Conservation (phyloP, 2,888 invertebrate species). For the Cerceris rybyensis region DNA sequence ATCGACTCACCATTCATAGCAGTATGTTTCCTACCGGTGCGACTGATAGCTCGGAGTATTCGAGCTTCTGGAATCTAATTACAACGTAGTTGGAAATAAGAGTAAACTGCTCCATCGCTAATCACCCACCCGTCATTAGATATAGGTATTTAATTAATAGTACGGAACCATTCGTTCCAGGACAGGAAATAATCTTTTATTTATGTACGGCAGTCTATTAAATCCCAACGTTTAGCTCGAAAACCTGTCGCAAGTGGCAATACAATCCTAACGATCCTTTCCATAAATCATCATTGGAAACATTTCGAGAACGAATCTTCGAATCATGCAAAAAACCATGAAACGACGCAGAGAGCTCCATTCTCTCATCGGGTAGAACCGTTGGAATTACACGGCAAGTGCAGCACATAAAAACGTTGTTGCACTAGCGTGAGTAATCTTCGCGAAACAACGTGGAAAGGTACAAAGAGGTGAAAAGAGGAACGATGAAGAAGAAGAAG, state of each 20-base stretch:
- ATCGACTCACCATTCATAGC: too few species aligned
- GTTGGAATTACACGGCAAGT: conserved; percentile 52
- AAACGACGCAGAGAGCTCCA: background rate
- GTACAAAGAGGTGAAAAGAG: conserved; percentile 50
- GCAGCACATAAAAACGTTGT: conserved; percentile 54
- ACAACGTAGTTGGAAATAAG: background rate
- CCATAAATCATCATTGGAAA: conserved; percentile 42
- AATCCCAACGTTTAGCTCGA: conserved; percentile 3
- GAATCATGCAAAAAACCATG: conserved; percentile 27
- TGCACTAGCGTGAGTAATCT: conserved; percentile 58
- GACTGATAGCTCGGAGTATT: too few species aligned
- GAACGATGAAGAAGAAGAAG: conserved; percentile 9
- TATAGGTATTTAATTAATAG: conserved; percentile 47
- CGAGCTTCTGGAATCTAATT: background rate
- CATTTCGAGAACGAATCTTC: conserved; percentile 29
- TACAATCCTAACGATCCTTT: conserved; percentile 50
- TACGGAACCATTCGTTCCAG: conserved; percentile 5
- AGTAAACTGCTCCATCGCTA: background rate
- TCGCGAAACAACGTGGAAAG: conserved; percentile 57
- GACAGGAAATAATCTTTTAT: conserved; percentile 20
- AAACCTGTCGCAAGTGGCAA: conserved; percentile 28
- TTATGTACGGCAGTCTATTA: conserved; percentile 32
- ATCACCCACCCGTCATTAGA: conserved; percentile 24
- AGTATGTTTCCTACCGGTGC: too few species aligned
- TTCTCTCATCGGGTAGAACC: conserved; percentile 31